Base-by-base conservation (phyloP, 2,113 vertebrate species). In the Panthera uncia region DNA sequence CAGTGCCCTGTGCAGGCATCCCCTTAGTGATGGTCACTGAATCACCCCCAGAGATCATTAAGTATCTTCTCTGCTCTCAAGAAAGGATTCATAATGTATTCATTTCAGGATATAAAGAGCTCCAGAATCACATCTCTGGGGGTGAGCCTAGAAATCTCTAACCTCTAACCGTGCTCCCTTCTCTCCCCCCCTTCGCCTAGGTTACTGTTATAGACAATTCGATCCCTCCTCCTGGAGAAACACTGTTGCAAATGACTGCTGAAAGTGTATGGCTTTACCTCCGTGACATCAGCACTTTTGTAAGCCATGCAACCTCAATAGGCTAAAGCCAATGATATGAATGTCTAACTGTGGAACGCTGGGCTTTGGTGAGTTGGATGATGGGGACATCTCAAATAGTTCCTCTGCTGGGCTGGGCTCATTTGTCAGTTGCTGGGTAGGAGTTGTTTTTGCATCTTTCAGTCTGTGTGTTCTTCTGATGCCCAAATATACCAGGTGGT, bases 141-240 rank as follows among this genome's bases (percentile, higher is more conserved):
- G 57, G 9, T 15, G 31, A 25, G 89, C 36, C 52, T 66, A 13
- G 36, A 80, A 63, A 21, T 69, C 33, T 23, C 33, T 21, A 83
- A 10, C 52, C 33, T 23, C 33, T 21, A 83, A 10, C 52, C n/a
- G 6, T 63, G 3, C 14, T 45, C 14, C 3, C 7, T 52, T 29
- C 14, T 6, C 5, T 14, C 19, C 5, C 4, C 0, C 0, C 4
- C 7, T 1, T 4, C 0, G 8, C 45, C 1, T 38, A 73, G 36
- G 41, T 13, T 23, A 41, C 31, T 18, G 41, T 18, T 21, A 4
- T 6, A 82, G 50, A 27, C 7, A 52, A 7, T 65, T 21, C 15
- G 31, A 16, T 27, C 57, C 16, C 13, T 23, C 6, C 3, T 74
- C n/a, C 57, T 41, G 31, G 52, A 73, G 63, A 94, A 87, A 80